Evolutionary conservation across 2,797 vertebrate genomes (phyloP), one percentile per base, ranked within the genome.

Genomic region (Phoebastria nigripes): DNA sequence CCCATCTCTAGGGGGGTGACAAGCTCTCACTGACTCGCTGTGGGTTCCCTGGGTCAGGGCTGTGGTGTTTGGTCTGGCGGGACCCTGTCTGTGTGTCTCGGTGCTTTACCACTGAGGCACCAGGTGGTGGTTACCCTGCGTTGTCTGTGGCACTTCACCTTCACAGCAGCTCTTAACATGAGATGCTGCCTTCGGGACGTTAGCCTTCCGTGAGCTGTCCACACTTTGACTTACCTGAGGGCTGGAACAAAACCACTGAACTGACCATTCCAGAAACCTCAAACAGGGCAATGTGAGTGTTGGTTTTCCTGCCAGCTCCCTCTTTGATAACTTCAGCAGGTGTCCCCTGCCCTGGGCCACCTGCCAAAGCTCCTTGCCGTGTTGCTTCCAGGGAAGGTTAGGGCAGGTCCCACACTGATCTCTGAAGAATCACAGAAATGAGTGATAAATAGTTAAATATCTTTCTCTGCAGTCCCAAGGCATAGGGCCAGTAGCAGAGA

Each of bases 201-300:
- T 3, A 4, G 29, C 51, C 35, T 11, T 14, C 7, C 0, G 2
- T 17, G 21, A 52, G 22, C 41, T 37, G 15, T 9, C 39, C 7
- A 0, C 25, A 1, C 2, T 5, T 22, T 0, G 0, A 7, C 26
- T 26, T 15, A 33, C 33, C 13, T 29, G 39, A 39, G 66, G 26
- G 13, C 69, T 29, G n/a, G 42, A 51, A 46, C 20, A 15, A 42
- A 70, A 71, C 2, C 33, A 2, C 33, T 29, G 20, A 49, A 37
- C 22, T 15, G 47, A 12, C 44, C 5, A 0, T 29, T 87, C 13
- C 51, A 47, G 54, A 54, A 47, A 20, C 47, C 26, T 77, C 47
- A 8, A 19, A 6, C 14, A n/a, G 46, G 37, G 37, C 18, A 52
- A 7, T 0, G 2, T 9, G 21, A 29, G 9, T 5, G 8, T 8